Evolutionary conservation across 2,797 vertebrate genomes (phyloP).

Genomic region (Pseudotriccus pelzelni): DNA sequence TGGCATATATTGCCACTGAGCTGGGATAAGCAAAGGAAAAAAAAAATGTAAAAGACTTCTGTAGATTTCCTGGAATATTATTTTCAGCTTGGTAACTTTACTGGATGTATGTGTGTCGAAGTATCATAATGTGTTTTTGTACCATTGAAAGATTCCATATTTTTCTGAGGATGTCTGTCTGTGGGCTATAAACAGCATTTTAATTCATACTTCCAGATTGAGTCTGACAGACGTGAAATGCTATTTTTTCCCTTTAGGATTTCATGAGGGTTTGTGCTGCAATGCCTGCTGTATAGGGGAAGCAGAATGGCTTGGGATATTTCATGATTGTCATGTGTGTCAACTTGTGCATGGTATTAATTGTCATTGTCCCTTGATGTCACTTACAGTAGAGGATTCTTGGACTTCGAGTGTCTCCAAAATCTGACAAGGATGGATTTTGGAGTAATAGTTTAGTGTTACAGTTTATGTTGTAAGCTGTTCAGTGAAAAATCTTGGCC

Average conservation of each 20-base stretch:
- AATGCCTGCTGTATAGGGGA: background rate
- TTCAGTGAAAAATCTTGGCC: background rate
- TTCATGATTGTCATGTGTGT: background rate
- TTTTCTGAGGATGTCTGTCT: background rate
- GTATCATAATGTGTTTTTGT: background rate
- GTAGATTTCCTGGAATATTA: background rate
- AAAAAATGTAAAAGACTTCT: background rate
- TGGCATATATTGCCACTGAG: background rate
- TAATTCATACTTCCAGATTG: background rate
- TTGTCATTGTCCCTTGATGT: background rate
- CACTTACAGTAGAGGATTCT: background rate
- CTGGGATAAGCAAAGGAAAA: background rate
- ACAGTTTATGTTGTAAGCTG: background rate
- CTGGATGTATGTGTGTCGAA: background rate
- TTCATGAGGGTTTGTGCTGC: background rate
- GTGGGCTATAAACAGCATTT: background rate
- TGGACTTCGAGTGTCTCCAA: background rate
- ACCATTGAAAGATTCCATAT: background rate
- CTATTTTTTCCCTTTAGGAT: background rate
- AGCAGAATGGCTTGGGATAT: background rate
- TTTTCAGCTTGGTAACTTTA: conserved; percentile 22
- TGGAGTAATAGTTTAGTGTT: background rate
- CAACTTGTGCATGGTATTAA: background rate
- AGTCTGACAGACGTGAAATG: background rate
- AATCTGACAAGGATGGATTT: background rate